phyloP scores from a whole-genome alignment of 2,797 vertebrate species.

The Euthynnus affinis region DNA sequence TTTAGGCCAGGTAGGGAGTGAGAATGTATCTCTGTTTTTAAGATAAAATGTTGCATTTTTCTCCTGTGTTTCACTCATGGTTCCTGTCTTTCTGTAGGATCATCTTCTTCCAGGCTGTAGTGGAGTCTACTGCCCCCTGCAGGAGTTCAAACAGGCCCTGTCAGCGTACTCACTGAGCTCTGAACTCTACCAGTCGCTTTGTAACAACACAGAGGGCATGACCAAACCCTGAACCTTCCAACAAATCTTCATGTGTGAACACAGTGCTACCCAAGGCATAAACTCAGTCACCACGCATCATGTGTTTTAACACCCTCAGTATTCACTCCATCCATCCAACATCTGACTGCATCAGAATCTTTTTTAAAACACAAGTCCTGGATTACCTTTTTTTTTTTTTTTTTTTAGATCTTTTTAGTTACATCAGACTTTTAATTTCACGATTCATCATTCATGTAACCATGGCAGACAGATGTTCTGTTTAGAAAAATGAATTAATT shows the following conservation, averaged over 20 bases:
- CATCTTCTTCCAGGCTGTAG: slow-evolving; percentile 91
- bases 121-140: slow-evolving; percentile 90
- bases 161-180: slow-evolving; percentile 82
- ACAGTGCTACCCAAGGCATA: slow-evolving; percentile 2
- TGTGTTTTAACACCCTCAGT: slow-evolving; percentile 6
- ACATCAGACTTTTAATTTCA: not conserved
- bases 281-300: not conserved
- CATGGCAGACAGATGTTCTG: not conserved
- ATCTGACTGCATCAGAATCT: not conserved
- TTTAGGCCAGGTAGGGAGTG: slow-evolving; percentile 87
- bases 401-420: slow-evolving; percentile 9
- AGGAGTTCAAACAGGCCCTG: slow-evolving; percentile 89
- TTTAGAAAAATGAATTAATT: not conserved
- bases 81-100: slow-evolving; percentile 83
- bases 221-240: slow-evolving; percentile 59
- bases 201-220: slow-evolving; percentile 71
- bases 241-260: slow-evolving; percentile 15
- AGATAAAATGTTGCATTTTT: not conserved
- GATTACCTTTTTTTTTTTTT: no score
- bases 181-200: slow-evolving; percentile 86
- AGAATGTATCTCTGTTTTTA: not conserved
- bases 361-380: not conserved
- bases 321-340: slow-evolving; percentile 40
- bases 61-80: not conserved
- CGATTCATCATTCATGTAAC: not conserved